Conservation (phyloP, 2,888 invertebrate species). For the Eupithecia exiguata region DNA sequence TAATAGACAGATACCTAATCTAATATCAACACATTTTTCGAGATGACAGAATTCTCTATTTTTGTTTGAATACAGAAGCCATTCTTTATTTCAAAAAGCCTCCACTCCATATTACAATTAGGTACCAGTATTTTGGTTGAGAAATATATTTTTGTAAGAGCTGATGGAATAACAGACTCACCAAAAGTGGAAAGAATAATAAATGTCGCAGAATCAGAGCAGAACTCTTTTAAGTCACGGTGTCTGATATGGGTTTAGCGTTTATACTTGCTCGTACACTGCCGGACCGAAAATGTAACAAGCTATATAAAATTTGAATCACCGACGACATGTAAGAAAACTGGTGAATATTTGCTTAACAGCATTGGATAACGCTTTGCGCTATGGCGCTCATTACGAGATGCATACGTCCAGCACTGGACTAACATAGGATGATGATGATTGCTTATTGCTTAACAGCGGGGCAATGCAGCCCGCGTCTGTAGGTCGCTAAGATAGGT, state of each 20-base stretch:
- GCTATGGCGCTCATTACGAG: too few species aligned
- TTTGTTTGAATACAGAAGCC: background rate
- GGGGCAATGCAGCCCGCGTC: too few species aligned
- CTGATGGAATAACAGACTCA: constrained; percentile 26
- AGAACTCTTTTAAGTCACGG: constrained; percentile 61
- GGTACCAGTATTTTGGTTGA: constrained; percentile 19
- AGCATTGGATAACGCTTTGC: too few species aligned
- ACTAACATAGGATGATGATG: too few species aligned
- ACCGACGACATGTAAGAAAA: too few species aligned
- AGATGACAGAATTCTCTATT: background rate
- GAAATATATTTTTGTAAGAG: constrained; percentile 16
- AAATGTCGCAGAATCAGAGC: constrained; percentile 59
- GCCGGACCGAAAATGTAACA: constrained; percentile 15
- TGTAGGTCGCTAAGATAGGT: too few species aligned
- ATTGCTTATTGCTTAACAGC: too few species aligned
- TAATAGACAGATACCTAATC: too few species aligned
- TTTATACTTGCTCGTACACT: constrained; percentile 35
- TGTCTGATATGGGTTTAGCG: constrained; percentile 45
- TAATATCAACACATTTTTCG: background rate
- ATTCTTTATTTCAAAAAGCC: constrained; percentile 1
- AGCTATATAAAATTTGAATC: background rate
- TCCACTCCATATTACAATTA: background rate
- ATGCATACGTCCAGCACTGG: too few species aligned
- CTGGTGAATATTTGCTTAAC: too few species aligned
- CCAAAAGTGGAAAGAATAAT: constrained; percentile 31